phyloP scores from a whole-genome alignment of 2,113 vertebrate genomes.

The Platichthys stellatus region DNA sequence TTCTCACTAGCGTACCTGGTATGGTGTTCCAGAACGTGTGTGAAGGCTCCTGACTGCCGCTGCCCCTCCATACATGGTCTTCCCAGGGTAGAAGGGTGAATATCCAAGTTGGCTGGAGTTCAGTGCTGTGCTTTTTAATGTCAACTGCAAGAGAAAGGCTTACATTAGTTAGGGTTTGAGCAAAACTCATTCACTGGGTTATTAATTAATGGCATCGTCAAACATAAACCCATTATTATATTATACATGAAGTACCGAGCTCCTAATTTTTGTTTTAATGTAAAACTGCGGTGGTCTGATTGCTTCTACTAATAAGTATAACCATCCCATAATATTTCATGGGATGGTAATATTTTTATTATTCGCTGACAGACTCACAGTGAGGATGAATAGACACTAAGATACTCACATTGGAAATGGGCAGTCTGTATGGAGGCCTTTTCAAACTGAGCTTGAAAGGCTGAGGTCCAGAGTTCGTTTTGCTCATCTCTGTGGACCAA shows the following conservation, averaged over 20 bases:
- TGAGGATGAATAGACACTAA: background rate
- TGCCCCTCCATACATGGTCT: slow-evolving; percentile 96
- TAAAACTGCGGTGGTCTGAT: too few relatives aligned
- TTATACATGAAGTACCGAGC: background rate
- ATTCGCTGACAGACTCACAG: background rate
- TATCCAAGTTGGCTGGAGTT: slow-evolving; percentile 94
- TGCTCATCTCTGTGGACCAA: slow-evolving; percentile 93
- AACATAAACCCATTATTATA: background rate
- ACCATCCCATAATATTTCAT: too few relatives aligned
- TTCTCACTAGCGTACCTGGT: slow-evolving; percentile 83
- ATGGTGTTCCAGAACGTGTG: slow-evolving; percentile 82
- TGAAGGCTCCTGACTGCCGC: slow-evolving; percentile 85
- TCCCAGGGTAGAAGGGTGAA: slow-evolving; percentile 97
- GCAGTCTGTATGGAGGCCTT: slow-evolving; percentile 95
- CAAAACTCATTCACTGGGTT: background rate
- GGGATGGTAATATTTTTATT: too few relatives aligned
- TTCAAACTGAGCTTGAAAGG: slow-evolving; percentile 87
- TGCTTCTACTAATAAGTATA: too few relatives aligned
- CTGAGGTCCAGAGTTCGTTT: slow-evolving; percentile 86
- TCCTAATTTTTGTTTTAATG: too few relatives aligned
- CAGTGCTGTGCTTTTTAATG: slow-evolving; percentile 88
- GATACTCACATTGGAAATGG: slow-evolving; percentile 91
- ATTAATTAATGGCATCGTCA: background rate
- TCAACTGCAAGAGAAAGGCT: slow-evolving; percentile 67
- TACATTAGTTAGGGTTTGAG: background rate